Conservation (phyloP, 2,888 invertebrate species). For the Scaptomyza flava region DNA sequence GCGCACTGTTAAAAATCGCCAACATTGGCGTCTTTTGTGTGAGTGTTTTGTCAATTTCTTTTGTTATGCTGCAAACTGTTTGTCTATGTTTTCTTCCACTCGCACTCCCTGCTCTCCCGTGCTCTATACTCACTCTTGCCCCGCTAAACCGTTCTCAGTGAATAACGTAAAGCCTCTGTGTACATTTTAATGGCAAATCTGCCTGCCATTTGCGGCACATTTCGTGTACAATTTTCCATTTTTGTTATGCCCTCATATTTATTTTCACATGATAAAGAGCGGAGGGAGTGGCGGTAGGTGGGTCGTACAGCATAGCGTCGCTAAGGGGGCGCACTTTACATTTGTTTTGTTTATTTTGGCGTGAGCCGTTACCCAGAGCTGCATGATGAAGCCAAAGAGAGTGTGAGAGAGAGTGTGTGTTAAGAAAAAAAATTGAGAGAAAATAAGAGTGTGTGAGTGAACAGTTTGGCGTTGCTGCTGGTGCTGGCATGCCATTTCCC, state of each 20-base stretch:
- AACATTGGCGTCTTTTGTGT: constrained; percentile 18
- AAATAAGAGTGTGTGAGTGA: constrained; percentile 20
- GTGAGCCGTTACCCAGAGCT: constrained; percentile 67
- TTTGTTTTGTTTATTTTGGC: constrained; percentile 78
- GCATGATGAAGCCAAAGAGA: constrained; percentile 19
- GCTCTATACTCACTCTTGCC: constrained; percentile 12
- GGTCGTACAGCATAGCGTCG: constrained; percentile 25
- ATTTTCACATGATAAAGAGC: constrained; percentile 54
- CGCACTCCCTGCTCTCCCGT: constrained; percentile 7
- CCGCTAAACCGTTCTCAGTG: constrained; percentile 22
- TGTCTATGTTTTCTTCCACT: constrained; percentile 61
- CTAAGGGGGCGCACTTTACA: constrained; percentile 69
- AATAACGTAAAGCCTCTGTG: constrained; percentile 57
- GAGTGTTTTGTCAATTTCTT: constrained; percentile 53
- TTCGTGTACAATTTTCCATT: constrained; percentile 78
- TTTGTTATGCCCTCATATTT: constrained; percentile 78
- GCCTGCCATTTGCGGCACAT: constrained; percentile 78
- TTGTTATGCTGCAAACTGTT: constrained; percentile 56
- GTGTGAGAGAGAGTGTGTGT: constrained; percentile 23
- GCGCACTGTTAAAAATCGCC: constrained; percentile 19
- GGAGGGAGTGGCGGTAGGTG: neutral
- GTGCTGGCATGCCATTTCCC: constrained; percentile 74
- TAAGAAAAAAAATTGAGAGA: constrained; percentile 8
- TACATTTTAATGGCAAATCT: constrained; percentile 77
- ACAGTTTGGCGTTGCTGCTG: constrained; percentile 43